Conservation (phyloP, 2,113 vertebrate species). For the Daboia siamensis region DNA sequence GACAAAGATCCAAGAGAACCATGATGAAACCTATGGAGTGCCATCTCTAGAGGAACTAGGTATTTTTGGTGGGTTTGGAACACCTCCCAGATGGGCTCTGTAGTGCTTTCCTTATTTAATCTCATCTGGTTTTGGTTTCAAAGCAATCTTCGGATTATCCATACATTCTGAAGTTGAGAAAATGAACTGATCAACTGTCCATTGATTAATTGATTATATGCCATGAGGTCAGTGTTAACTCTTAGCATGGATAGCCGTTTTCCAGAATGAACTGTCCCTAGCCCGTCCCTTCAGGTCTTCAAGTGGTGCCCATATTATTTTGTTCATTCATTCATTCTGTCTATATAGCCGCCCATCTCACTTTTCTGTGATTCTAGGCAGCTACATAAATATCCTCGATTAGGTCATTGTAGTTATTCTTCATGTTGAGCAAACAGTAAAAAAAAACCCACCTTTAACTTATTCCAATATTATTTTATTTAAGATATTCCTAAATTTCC, state of each 20-base stretch:
- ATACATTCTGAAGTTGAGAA: neutral
- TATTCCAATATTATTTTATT: too few relatives aligned
- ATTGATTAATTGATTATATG: neutral
- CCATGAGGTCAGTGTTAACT: neutral
- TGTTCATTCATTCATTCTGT: neutral
- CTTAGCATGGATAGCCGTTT: neutral
- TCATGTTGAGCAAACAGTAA: neutral
- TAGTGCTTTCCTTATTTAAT: neutral
- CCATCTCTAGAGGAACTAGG: conserved; percentile 94
- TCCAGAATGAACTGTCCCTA: neutral
- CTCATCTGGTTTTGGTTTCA: conserved; percentile 10
- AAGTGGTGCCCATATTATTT: neutral
- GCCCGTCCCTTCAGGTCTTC: neutral
- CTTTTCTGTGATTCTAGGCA: neutral
- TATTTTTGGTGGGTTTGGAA: conserved; percentile 53
- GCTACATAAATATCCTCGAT: neutral
- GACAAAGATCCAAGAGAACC: conserved; percentile 82
- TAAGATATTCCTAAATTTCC: too few relatives aligned
- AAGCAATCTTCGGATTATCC: neutral
- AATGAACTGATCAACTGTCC: neutral
- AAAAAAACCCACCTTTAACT: too few relatives aligned
- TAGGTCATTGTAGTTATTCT: neutral
- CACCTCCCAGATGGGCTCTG: neutral
- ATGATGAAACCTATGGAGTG: conserved; percentile 86
- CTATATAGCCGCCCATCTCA: neutral